Base-by-base conservation (phyloP, 2,113 vertebrate genomes). In the Lamprotornis superbus region DNA sequence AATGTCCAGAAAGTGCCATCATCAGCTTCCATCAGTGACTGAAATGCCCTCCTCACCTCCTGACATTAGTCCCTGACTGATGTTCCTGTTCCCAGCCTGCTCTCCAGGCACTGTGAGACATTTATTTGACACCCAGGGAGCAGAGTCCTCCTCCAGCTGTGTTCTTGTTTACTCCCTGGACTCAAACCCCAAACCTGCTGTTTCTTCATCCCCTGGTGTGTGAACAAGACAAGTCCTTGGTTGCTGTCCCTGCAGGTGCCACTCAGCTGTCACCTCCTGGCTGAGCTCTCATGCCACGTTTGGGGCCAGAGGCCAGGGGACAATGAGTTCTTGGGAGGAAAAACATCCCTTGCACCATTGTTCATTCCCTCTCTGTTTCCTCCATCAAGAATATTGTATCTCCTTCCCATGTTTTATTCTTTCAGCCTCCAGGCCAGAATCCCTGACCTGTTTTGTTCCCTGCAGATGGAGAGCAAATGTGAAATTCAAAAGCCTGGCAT, bases 171-270 rank as follows among this genome's bases (percentile, higher is more conserved):
- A 10, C 33, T 73, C 17, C 14, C 44, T 12, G 35, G 9, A 9
- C 35, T n/a, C 33, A 53, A 31, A 19, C 39, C 30, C 1, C 49
- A 57, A 63, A 10, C 23, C 59, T 17, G 7, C 0, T 65, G 44
- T 3, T 33, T 69, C 75, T 65, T 7, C 77, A 80, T 73, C 31
- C 33, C 22, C 2, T 18, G n/a, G 10, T 55, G 67, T 35, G 31
- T 60, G 85, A 60, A 53, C 2, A 11, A 28, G 20, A 75, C 15
- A 24, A 79, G 19, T 14, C 50, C 73, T 77, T 57, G 65, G 31
- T 11, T 28, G 49, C 49, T 79, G 35, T 87, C 64, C 56, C 71
- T 75, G 70, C 14, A 23, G 90, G 47, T 96, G 90, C 88, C 67
- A 49, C 40, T 39, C 60, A 47, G n/a, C 86, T 85, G 25, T 71